A percentile compares a stretch with the other conserved stretches of the same genome.
Evolutionary conservation across 2,797 vertebrate genomes (phyloP).

Genomic region (Merluccius polli): DNA sequence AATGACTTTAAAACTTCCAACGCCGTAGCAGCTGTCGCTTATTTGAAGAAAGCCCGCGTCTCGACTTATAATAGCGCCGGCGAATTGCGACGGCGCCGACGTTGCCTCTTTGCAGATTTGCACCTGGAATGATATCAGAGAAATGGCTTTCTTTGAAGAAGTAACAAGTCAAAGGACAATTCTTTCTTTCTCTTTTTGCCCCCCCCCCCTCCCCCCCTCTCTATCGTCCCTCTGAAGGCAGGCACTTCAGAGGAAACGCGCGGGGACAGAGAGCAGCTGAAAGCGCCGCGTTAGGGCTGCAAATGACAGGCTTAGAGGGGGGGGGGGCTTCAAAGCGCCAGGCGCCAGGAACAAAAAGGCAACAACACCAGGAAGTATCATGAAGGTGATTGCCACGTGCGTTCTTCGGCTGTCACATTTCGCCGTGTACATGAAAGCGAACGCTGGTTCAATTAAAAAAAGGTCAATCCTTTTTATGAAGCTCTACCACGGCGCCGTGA

Average conservation of each 20-base stretch:
- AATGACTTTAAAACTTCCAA: constrained; percentile 23
- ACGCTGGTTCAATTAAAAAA: constrained; percentile 69
- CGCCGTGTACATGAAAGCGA: constrained; percentile 51
- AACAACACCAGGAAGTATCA: constrained; percentile 59
- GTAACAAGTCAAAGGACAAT: constrained; percentile 45
- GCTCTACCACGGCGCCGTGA: constrained; percentile 39
- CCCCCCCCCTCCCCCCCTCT: background rate
- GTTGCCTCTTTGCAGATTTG: constrained; percentile 54
- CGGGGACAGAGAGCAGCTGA: constrained; percentile 65
- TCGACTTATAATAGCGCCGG: constrained; percentile 23
- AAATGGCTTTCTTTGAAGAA: constrained; percentile 64
- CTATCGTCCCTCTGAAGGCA: constrained; percentile 56
- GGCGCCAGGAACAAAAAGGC: constrained; percentile 30
- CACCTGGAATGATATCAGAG: constrained; percentile 57
- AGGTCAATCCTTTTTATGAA: constrained; percentile 58
- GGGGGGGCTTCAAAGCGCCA: constrained; percentile 56
- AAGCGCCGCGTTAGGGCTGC: constrained; percentile 61
- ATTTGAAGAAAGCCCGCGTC: constrained; percentile 38
- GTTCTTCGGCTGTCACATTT: constrained; percentile 62
- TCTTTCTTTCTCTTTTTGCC: constrained; percentile 10
- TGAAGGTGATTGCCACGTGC: constrained; percentile 63
- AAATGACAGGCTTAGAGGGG: constrained; percentile 59
- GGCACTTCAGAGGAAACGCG: constrained; percentile 68
- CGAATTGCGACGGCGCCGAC: constrained; percentile 60
- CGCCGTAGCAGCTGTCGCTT: background rate